Evolutionary conservation across 2,888 invertebrate genomes (phyloP).

Genomic region (Parochlus steinenii): DNA sequence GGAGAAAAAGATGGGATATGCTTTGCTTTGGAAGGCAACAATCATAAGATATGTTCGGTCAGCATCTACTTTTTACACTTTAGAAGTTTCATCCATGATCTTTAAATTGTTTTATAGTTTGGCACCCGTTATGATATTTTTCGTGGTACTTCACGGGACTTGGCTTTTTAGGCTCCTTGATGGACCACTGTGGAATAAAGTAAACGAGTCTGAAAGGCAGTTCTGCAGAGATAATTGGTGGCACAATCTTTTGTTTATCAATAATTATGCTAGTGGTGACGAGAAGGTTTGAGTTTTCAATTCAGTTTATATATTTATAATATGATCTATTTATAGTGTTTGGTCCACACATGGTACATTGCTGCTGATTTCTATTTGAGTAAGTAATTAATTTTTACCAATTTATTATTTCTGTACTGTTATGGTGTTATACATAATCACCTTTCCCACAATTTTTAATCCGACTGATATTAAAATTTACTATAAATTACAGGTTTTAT

Average conservation of each 20-base stretch:
- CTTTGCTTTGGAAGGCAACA: constrained; percentile 12
- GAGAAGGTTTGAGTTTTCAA: constrained; percentile 22
- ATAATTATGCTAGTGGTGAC: constrained; percentile 29
- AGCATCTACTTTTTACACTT: neutral
- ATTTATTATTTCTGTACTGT: constrained; percentile 26
- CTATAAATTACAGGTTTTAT: too few relatives aligned
- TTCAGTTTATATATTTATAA: constrained; percentile 16
- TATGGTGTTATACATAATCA: too few relatives aligned
- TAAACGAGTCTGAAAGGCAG: constrained; percentile 25
- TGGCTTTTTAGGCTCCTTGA: constrained; percentile 26
- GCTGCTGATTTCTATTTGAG: constrained; percentile 35
- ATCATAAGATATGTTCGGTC: constrained; percentile 9
- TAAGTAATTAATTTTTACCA: too few relatives aligned
- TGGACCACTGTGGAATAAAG: constrained; percentile 30
- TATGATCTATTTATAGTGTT: constrained; percentile 13
- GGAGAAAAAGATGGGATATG: too few relatives aligned
- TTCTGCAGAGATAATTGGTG: constrained; percentile 33
- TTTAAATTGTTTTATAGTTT: constrained; percentile 21
- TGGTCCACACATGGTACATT: constrained; percentile 27
- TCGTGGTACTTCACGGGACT: constrained; percentile 27
- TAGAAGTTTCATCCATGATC: neutral
- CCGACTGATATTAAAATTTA: too few relatives aligned
- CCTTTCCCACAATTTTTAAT: too few relatives aligned
- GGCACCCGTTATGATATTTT: constrained; percentile 29
- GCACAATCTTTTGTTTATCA: constrained; percentile 32